These are phyloP conservation scores for Manis crassicaudata DNA, from an alignment of 2,797 vertebrate genomes.

Conservation along the genomic window DNA sequence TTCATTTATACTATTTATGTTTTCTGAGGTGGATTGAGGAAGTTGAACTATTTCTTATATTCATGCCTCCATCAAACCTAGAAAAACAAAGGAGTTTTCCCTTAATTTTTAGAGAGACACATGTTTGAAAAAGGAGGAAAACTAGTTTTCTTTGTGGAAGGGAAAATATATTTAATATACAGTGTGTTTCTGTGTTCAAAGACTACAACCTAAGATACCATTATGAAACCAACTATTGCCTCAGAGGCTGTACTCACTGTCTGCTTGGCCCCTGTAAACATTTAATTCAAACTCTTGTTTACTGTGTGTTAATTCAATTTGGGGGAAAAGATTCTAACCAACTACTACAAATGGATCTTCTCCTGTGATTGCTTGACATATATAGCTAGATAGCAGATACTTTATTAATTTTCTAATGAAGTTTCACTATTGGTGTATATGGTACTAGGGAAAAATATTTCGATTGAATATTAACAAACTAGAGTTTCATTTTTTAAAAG, in stretches of 20 bases:
- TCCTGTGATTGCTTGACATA: conserved; percentile 21
- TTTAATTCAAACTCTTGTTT: conserved; percentile 23
- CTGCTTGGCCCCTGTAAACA: not conserved
- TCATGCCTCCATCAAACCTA: not conserved
- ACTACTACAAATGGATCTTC: not conserved
- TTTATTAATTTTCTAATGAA: conserved; percentile 1
- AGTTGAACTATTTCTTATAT: not conserved
- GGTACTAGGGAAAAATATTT: not conserved
- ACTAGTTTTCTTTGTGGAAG: conserved; percentile 16
- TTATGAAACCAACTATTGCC: not conserved
- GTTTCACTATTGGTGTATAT: not conserved
- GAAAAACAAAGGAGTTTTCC: conserved; percentile 8
- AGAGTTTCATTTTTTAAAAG: conserved; percentile 18
- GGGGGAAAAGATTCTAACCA: conserved; percentile 1
- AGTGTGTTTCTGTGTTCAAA: conserved; percentile 26
- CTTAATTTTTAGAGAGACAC: not conserved
- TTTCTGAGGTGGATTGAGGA: conserved; percentile 1
- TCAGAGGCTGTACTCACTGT: not conserved
- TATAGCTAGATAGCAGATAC: not conserved
- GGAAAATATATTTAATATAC: conserved; percentile 38
- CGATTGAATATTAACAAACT: not conserved
- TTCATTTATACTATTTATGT: not conserved
- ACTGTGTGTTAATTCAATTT: not conserved
- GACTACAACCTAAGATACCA: not conserved
- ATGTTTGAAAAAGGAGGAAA: not conserved